Conservation (phyloP, 1,140 invertebrate genomes). For the Coboldia fuscipes region DNA sequence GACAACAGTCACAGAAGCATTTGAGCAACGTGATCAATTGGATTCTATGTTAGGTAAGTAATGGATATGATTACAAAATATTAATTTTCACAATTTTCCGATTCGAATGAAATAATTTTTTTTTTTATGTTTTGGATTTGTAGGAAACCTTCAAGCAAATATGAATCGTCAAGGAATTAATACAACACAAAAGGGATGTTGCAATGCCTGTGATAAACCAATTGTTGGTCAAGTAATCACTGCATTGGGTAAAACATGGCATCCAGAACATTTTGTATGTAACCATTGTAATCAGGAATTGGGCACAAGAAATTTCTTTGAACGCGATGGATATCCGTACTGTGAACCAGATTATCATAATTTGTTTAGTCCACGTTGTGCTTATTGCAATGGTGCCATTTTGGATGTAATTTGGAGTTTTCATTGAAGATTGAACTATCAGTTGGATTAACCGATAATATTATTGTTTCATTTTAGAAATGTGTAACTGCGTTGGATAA, state of each 20-base stretch:
- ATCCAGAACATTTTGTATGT: slow-evolving; percentile 97
- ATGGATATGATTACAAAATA: not conserved
- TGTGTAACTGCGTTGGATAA: slow-evolving; percentile 95
- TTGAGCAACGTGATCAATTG: slow-evolving; percentile 36
- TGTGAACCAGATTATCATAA: slow-evolving; percentile 98
- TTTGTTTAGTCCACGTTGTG: slow-evolving; percentile 92
- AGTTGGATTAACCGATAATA: slow-evolving; percentile 3
- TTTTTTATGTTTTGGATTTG: not conserved
- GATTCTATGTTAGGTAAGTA: slow-evolving; percentile 62
- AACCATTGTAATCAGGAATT: slow-evolving; percentile 90
- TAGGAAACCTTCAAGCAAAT: slow-evolving; percentile 71
- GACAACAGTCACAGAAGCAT: slow-evolving; percentile 23
- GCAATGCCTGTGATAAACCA: slow-evolving; percentile 92
- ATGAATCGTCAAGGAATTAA: slow-evolving; percentile 95
- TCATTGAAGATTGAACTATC: slow-evolving; percentile 5
- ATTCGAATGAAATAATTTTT: not conserved
- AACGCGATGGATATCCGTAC: slow-evolving; percentile 86
- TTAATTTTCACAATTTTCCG: not conserved
- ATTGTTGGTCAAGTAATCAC: slow-evolving; percentile 91
- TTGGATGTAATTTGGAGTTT: slow-evolving; percentile 55
- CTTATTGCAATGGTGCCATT: slow-evolving; percentile 96
- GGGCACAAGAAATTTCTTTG: slow-evolving; percentile 96
- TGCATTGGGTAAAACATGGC: slow-evolving; percentile 96
- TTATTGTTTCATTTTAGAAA: slow-evolving; percentile 45
- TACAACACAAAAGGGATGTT: slow-evolving; percentile 94